Evolutionary conservation across 2,888 invertebrate species (phyloP).

Genomic region (Stictocephala bisonia): DNA sequence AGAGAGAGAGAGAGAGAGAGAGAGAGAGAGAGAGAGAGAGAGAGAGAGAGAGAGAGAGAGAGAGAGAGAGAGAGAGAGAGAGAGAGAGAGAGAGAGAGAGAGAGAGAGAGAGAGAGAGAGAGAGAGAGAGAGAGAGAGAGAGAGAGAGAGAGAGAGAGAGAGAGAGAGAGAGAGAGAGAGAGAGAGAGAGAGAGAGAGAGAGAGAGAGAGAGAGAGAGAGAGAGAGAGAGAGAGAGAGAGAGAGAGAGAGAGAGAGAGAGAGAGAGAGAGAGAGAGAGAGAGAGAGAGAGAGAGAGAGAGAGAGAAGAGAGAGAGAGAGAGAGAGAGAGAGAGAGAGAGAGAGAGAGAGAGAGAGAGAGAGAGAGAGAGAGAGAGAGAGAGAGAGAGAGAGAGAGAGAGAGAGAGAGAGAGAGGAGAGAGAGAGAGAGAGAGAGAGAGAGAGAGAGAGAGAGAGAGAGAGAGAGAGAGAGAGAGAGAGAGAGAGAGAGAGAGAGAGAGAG

Average conservation of each 20-base stretch:
- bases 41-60: background rate
- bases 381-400: background rate
- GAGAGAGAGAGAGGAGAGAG: background rate
- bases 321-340: background rate
- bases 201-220: background rate
- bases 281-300: background rate
- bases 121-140: background rate
- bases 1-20: background rate
- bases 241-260: background rate
- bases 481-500: background rate
- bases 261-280: background rate
- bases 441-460: background rate
- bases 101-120: background rate
- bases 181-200: background rate
- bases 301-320: background rate
- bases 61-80: background rate
- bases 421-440: background rate
- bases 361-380: background rate
- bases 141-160: background rate
- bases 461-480: background rate
- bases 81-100: background rate
- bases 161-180: background rate
- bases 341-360: background rate
- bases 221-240: background rate
- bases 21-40: background rate